These are phyloP conservation scores for Chionodraco myersi DNA, from an alignment of 2,113 vertebrate genomes.

Conservation along the genomic window DNA sequence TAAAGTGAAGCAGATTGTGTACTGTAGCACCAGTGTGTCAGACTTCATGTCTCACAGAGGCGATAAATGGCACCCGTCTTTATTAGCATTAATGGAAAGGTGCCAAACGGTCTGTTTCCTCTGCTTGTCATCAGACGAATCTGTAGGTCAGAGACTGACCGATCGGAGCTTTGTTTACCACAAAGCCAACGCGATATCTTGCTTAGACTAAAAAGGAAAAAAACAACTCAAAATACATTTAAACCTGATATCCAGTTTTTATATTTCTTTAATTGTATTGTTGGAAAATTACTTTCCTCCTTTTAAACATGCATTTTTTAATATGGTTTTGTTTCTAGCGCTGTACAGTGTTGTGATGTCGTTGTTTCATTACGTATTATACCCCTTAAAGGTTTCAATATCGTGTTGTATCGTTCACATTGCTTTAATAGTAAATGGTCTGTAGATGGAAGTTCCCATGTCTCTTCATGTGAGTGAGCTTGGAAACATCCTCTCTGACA, in stretches of 20 bases:
- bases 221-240: background rate
- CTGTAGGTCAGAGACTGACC: slow-evolving; percentile 5
- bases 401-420: background rate
- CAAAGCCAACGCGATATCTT: background rate
- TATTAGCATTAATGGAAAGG: slow-evolving; percentile 72
- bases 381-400: background rate
- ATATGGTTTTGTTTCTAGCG: background rate
- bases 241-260: background rate
- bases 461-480: slow-evolving; percentile 9
- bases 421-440: background rate
- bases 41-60: slow-evolving; percentile 37
- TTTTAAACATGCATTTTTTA: background rate
- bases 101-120: slow-evolving; percentile 71
- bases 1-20: slow-evolving; percentile 20
- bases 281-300: background rate
- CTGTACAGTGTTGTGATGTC: background rate
- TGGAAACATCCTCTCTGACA: slow-evolving; percentile 1
- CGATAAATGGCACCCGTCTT: slow-evolving; percentile 54
- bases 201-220: background rate
- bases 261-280: background rate
- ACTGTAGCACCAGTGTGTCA: slow-evolving; percentile 43
- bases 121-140: slow-evolving; percentile 57
- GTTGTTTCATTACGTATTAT: background rate
- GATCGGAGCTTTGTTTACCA: slow-evolving; percentile 6
- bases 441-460: background rate